Evolutionary conservation across 2,888 invertebrate genomes (phyloP).

Genomic region (Fabriciana adippe): DNA sequence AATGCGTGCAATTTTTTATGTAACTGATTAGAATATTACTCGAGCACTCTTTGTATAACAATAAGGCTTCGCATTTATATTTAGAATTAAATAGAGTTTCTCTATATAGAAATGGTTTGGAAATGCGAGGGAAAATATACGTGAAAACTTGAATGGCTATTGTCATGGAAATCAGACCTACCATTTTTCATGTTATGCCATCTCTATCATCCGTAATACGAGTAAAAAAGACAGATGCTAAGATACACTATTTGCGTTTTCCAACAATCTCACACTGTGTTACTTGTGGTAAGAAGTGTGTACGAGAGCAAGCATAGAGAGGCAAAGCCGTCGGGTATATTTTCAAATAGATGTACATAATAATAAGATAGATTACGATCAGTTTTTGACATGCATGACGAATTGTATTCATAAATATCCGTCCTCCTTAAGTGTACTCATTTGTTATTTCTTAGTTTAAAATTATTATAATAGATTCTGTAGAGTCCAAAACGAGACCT

Average conservation of each 20-base stretch:
- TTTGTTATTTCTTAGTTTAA: constrained; percentile 16
- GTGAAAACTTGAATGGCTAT: constrained; percentile 38
- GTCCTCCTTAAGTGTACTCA: constrained; percentile 19
- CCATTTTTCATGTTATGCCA: constrained; percentile 30
- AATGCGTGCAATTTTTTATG: constrained; percentile 2
- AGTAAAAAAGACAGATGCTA: constrained; percentile 35
- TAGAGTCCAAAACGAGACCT: constrained; percentile 6
- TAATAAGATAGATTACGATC: constrained; percentile 42
- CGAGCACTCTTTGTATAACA: background rate
- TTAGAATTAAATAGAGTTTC: constrained; percentile 11
- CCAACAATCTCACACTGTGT: constrained; percentile 28
- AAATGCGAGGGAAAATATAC: constrained; percentile 30
- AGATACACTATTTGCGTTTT: constrained; percentile 28
- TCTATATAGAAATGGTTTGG: constrained; percentile 15
- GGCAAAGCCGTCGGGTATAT: constrained; percentile 22
- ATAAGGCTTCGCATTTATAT: background rate
- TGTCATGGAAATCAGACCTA: constrained; percentile 39
- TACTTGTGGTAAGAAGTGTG: constrained; percentile 26
- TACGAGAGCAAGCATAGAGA: constrained; percentile 35
- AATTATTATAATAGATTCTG: constrained; percentile 1
- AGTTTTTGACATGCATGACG: constrained; percentile 37
- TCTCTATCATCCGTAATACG: constrained; percentile 37
- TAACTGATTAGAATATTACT: background rate
- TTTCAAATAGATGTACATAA: constrained; percentile 27
- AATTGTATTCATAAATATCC: constrained; percentile 26